Evolutionary conservation across 2,888 invertebrate species (phyloP).

Genomic region (Aporophyla lueneburgensis): DNA sequence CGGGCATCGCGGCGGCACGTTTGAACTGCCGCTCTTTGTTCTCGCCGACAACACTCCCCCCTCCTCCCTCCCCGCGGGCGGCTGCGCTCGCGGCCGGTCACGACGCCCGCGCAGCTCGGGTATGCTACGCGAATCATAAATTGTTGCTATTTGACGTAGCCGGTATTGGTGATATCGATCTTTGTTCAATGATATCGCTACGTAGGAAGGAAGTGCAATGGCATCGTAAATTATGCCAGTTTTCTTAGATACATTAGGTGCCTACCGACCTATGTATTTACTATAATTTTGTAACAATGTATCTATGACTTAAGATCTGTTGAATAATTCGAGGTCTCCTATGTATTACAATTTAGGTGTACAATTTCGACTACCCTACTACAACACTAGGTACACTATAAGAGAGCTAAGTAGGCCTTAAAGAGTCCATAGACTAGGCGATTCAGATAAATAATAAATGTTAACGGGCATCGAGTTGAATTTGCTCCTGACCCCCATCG

Average conservation of each 20-base stretch:
- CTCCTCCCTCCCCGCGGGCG: slow-evolving; percentile 61
- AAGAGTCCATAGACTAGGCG: slow-evolving; percentile 7
- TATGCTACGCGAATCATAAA: slow-evolving; percentile 89
- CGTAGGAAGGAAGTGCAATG: slow-evolving; percentile 85
- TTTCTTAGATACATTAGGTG: slow-evolving; percentile 60
- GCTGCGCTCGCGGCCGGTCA: slow-evolving; percentile 78
- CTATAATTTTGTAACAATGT: slow-evolving; percentile 5
- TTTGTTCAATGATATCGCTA: slow-evolving; percentile 85
- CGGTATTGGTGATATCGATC: slow-evolving; percentile 87
- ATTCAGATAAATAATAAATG: slow-evolving; percentile 37
- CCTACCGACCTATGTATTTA: slow-evolving; percentile 7
- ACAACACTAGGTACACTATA: no score
- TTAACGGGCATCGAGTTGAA: slow-evolving; percentile 1
- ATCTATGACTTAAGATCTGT: not conserved
- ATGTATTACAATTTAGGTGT: not conserved
- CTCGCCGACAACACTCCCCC: slow-evolving; percentile 82
- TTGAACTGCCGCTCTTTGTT: slow-evolving; percentile 89
- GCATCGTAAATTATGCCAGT: slow-evolving; percentile 72
- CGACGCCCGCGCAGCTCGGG: slow-evolving; percentile 84
- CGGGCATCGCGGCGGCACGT: slow-evolving; percentile 87
- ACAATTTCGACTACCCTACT: not conserved
- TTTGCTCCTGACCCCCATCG: slow-evolving; percentile 28
- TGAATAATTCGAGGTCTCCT: not conserved
- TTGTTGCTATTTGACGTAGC: slow-evolving; percentile 89
- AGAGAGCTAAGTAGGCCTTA: slow-evolving; percentile 1